These are phyloP conservation scores for Phrynocephalus vlangalii DNA, from an alignment of 2,797 vertebrate genomes.

Conservation along the genomic window DNA sequence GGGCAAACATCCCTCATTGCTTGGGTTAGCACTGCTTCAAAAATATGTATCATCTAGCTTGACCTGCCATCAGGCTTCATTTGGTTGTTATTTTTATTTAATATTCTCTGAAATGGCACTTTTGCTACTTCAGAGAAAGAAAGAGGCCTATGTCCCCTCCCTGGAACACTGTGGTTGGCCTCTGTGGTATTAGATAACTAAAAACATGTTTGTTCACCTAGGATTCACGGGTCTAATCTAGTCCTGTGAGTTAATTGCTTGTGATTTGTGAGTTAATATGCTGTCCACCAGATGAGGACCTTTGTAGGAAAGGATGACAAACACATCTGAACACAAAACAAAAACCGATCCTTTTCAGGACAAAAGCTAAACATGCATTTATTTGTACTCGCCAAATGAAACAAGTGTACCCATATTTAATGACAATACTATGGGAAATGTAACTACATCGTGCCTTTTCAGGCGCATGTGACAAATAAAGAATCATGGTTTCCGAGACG, in stretches of 20 bases:
- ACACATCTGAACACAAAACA: neutral
- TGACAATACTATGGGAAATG: neutral
- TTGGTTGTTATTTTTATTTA: neutral
- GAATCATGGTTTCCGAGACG: neutral
- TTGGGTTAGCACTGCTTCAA: too few species aligned
- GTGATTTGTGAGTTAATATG: neutral
- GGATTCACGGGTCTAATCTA: neutral
- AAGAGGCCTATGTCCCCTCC: neutral
- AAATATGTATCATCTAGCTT: too few species aligned
- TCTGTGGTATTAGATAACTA: neutral
- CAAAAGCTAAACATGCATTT: neutral
- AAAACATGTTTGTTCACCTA: neutral
- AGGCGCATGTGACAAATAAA: neutral
- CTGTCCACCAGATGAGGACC: neutral
- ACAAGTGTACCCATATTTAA: neutral
- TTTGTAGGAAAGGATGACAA: neutral
- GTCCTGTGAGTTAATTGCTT: neutral
- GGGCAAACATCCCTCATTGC: too few species aligned
- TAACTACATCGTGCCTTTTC: neutral
- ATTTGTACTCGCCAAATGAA: neutral
- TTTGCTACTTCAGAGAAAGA: neutral
- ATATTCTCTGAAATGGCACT: neutral
- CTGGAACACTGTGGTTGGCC: neutral
- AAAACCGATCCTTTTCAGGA: neutral
- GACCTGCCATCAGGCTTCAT: neutral